Evolutionary conservation across 1,140 invertebrate species (phyloP).

Genomic region (Teleogryllus occipitalis): DNA sequence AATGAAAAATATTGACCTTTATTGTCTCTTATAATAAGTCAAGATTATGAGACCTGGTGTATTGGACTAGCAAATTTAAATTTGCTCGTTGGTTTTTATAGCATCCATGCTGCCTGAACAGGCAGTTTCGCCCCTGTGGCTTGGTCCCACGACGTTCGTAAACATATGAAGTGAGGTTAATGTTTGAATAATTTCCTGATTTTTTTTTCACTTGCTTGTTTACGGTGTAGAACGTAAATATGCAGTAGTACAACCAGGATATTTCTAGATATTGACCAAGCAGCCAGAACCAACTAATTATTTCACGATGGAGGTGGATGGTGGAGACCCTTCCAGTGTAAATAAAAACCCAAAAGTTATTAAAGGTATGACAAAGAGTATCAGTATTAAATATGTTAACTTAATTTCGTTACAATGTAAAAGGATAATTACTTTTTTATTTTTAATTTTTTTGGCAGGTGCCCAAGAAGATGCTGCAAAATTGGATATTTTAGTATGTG

Average conservation of each 20-base stretch:
- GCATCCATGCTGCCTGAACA: neutral
- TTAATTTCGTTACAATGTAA: neutral
- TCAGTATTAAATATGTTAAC: neutral
- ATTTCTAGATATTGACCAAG: too few relatives aligned
- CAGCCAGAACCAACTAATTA: neutral
- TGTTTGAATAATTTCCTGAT: neutral
- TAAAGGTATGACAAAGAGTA: conserved; percentile 45
- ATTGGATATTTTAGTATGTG: conserved; percentile 69
- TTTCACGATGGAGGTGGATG: conserved; percentile 36
- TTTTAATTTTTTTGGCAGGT: conserved; percentile 39
- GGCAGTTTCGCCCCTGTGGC: neutral
- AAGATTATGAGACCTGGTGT: neutral
- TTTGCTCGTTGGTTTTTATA: neutral
- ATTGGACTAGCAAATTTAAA: neutral
- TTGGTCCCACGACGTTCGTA: neutral
- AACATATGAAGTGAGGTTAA: conserved; percentile 5
- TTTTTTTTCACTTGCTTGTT: too few relatives aligned
- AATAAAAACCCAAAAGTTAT: conserved; percentile 54
- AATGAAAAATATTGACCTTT: neutral
- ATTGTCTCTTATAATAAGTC: neutral
- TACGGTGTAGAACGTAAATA: too few relatives aligned
- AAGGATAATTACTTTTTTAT: too few relatives aligned
- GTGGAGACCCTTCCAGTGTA: conserved; percentile 53
- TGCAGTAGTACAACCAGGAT: too few relatives aligned
- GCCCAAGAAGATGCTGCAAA: conserved; percentile 64